A percentile compares a stretch with the other conserved stretches of the same genome.
Evolutionary conservation across 2,113 vertebrate genomes (phyloP).

Genomic region (Cricetomys ansorgei): DNA sequence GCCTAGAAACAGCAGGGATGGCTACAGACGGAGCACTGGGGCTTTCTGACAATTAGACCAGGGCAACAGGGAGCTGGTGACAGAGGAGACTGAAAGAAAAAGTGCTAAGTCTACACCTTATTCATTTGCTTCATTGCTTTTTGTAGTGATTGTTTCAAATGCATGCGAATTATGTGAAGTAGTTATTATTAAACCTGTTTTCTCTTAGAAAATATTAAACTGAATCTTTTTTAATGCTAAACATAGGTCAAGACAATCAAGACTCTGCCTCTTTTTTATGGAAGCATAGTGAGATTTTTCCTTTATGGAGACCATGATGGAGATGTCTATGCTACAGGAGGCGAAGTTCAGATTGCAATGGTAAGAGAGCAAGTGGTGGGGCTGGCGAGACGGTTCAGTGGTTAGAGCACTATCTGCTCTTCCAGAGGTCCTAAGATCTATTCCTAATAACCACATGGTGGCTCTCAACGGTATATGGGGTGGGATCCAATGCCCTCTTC

Average conservation of each 20-base stretch:
- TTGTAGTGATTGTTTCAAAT: constrained; percentile 8
- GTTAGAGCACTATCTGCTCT: no score
- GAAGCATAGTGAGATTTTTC: constrained; percentile 91
- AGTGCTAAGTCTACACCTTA: not conserved
- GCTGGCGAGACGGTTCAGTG: no score
- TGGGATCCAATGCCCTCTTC: no score
- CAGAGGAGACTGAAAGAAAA: constrained; percentile 19
- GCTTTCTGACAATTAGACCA: not conserved
- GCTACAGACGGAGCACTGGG: not conserved
- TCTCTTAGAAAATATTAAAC: constrained; percentile 39
- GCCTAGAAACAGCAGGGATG: not conserved
- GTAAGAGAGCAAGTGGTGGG: no score
- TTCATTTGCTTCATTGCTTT: constrained; percentile 38
- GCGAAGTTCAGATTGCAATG: constrained; percentile 91
- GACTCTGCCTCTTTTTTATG: constrained; percentile 90
- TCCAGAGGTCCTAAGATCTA: no score
- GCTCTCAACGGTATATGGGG: no score
- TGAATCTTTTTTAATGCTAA: constrained; percentile 38
- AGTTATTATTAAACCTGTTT: constrained; percentile 50
- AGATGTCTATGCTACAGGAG: constrained; percentile 94
- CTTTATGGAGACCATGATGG: constrained; percentile 91
- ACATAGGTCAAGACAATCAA: constrained; percentile 93
- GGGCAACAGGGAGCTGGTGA: not conserved
- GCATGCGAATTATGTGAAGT: not conserved
- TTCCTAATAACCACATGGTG: no score